A percentile compares a stretch with the other conserved stretches of the same genome.
Conservation (phyloP, 2,113 vertebrate species). For the Burhinus bistriatus region DNA sequence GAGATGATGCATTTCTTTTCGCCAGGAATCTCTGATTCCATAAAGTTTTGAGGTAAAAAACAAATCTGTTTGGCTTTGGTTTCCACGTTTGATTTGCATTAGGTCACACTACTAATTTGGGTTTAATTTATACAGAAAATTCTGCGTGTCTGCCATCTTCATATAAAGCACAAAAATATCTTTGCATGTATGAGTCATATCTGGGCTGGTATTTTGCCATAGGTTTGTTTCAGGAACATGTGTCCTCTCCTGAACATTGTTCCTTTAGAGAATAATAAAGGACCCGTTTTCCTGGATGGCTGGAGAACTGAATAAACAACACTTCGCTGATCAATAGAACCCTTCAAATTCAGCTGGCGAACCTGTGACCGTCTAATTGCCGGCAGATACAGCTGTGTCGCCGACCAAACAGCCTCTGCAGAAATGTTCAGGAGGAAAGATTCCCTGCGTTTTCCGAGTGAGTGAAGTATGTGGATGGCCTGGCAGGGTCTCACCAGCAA, state of each 20-base stretch:
- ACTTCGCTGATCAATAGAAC: background rate
- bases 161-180: fast-evolving
- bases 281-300: background rate
- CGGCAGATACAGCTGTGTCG: fast-evolving
- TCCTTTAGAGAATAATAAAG: background rate
- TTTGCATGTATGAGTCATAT: background rate
- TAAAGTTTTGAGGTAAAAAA: too few species aligned
- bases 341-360: background rate
- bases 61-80: background rate
- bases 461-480: fast-evolving
- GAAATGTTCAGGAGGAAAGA: fast-evolving
- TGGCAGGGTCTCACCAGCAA: fast-evolving
- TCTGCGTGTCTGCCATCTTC: background rate
- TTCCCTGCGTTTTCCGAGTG: fast-evolving
- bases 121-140: background rate
- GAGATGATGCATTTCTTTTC: too few species aligned
- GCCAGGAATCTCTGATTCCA: background rate
- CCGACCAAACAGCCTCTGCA: background rate
- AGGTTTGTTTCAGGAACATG: background rate
- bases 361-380: background rate
- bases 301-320: fast-evolving
- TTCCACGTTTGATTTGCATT: background rate
- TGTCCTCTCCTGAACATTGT: background rate
- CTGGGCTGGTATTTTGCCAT: background rate
- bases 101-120: background rate